Conservation (phyloP, 1,140 invertebrate species). For the Drosophila arawakana region DNA sequence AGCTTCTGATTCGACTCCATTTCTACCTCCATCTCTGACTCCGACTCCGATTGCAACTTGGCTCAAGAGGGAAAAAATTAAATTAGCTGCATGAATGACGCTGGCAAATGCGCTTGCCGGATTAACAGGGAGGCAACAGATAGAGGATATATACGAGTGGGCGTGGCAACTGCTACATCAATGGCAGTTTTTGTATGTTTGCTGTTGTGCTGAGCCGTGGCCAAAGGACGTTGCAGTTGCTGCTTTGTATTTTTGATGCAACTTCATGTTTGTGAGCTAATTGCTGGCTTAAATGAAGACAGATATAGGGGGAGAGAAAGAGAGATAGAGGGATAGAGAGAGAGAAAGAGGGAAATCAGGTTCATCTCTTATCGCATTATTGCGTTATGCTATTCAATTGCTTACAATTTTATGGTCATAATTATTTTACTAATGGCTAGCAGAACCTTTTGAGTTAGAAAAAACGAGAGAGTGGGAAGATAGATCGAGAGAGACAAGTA, state of each 20-base stretch:
- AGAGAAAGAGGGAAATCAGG: not conserved
- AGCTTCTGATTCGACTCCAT: not conserved
- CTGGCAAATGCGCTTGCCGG: constrained; percentile 67
- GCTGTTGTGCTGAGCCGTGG: constrained; percentile 19
- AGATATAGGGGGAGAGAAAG: not conserved
- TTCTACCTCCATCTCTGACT: not conserved
- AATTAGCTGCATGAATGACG: constrained; percentile 79
- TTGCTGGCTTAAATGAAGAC: constrained; percentile 41
- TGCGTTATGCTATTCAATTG: constrained; percentile 17
- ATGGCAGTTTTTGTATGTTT: constrained; percentile 32
- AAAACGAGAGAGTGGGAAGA: not conserved
- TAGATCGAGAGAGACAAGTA: not conserved
- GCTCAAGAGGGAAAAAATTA: constrained; percentile 60
- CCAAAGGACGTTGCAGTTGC: constrained; percentile 8
- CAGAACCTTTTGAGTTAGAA: not conserved
- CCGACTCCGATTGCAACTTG: constrained; percentile 1
- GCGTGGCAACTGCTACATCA: constrained; percentile 32
- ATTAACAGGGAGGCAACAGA: constrained; percentile 56
- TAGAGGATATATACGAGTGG: not conserved
- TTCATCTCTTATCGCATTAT: constrained; percentile 20
- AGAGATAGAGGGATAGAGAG: not conserved
- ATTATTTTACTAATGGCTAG: constrained; percentile 21
- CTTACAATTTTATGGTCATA: constrained; percentile 12
- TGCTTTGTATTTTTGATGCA: constrained; percentile 63
- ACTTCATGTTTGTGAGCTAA: constrained; percentile 72